Conservation (phyloP, 2,797 vertebrate genomes). For the Merluccius polli region DNA sequence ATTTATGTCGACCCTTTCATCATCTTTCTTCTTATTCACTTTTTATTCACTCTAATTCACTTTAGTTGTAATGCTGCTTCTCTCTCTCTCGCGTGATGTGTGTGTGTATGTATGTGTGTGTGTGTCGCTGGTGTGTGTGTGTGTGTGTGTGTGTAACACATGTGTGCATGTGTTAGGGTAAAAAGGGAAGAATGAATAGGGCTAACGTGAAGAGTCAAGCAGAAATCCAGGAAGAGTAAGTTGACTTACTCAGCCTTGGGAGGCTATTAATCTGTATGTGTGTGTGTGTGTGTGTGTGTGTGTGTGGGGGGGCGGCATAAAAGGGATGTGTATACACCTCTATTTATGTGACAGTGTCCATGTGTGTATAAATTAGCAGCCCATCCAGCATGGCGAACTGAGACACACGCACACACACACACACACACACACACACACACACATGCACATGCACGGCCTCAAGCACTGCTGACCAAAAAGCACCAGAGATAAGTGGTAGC, state of each 20-base stretch:
- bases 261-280: slow-evolving; percentile 6
- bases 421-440: slow-evolving; percentile 2
- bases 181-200: slow-evolving; percentile 4
- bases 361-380: slow-evolving; percentile 33
- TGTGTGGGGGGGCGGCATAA: background rate
- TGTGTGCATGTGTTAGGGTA: background rate
- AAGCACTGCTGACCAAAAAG: slow-evolving; percentile 65
- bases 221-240: slow-evolving; percentile 13
- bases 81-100: background rate
- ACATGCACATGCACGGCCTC: slow-evolving; percentile 32
- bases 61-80: background rate
- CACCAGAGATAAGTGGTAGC: slow-evolving; percentile 68
- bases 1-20: background rate
- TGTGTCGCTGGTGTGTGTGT: too few relatives aligned
- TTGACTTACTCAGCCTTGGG: slow-evolving; percentile 11
- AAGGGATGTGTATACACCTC: background rate
- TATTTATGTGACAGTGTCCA: background rate
- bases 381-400: slow-evolving; percentile 26
- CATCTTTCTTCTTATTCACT: background rate
- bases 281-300: slow-evolving; percentile 5
- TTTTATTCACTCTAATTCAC: background rate
- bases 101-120: too few relatives aligned
- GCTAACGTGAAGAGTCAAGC: background rate
- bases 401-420: slow-evolving; percentile 51
- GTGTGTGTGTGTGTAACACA: background rate